Conservation (phyloP, 1,140 invertebrate species). For the Sycophaga agraensis region DNA sequence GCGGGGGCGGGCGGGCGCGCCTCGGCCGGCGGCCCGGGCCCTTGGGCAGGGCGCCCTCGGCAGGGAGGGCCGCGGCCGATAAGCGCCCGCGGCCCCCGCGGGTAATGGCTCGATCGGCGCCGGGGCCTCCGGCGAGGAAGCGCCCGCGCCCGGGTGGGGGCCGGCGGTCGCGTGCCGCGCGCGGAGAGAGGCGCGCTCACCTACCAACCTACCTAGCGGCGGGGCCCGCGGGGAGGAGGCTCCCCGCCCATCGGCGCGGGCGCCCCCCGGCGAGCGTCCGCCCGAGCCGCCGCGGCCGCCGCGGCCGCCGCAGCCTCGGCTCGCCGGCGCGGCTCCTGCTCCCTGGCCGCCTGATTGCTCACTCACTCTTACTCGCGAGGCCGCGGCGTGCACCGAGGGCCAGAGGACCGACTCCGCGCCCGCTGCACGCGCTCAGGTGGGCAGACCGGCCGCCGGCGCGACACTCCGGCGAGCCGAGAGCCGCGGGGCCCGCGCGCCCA, state of each 20-base stretch:
- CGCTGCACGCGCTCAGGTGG: no score
- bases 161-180: not conserved
- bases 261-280: slow-evolving; percentile 13
- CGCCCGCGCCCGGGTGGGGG: slow-evolving; percentile 53
- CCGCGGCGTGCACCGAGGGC: slow-evolving; percentile 9
- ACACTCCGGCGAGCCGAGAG: not conserved
- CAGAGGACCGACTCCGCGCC: no score
- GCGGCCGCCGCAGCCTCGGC: slow-evolving; percentile 8
- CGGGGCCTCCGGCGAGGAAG: slow-evolving; percentile 34
- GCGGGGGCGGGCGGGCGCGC: slow-evolving; percentile 17
- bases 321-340: not conserved
- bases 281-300: no score
- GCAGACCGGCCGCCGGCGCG: no score
- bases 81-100: no score
- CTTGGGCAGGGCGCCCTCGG: no score
- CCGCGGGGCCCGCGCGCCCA: not conserved
- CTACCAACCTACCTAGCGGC: slow-evolving; percentile 52
- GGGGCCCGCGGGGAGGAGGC: slow-evolving; percentile 26
- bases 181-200: slow-evolving; percentile 37
- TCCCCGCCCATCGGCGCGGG: slow-evolving; percentile 44
- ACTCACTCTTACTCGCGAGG: slow-evolving; percentile 46
- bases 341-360: slow-evolving; percentile 39
- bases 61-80: no score
- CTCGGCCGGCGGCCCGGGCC: no score
- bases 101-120: no score